Conservation (phyloP, 2,888 invertebrate genomes). For the Amaurobius ferox region DNA sequence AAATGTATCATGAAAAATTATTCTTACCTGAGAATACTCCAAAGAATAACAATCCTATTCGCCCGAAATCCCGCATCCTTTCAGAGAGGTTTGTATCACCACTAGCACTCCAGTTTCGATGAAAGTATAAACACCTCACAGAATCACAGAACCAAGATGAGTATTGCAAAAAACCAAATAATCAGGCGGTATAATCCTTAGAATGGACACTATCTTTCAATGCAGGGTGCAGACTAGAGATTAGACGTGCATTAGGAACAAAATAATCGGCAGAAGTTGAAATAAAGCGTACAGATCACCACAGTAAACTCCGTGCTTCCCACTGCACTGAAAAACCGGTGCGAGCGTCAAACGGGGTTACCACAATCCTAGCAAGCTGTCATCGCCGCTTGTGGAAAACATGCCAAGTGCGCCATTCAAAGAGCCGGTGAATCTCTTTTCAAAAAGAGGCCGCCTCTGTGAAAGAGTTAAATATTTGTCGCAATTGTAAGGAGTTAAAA, state of each 20-base stretch:
- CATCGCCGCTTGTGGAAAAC: slow-evolving; percentile 46
- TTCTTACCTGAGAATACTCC: slow-evolving; percentile 48
- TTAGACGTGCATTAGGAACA: slow-evolving; percentile 36
- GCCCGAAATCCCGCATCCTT: slow-evolving; percentile 62
- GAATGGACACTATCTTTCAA: slow-evolving; percentile 26
- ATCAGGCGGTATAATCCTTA: slow-evolving; percentile 42
- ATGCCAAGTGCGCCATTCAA: slow-evolving; percentile 30
- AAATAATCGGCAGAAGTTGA: slow-evolving; percentile 35
- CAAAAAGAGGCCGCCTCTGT: too few relatives aligned
- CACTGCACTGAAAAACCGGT: slow-evolving; percentile 68
- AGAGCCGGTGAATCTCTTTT: neutral
- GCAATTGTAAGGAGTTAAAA: too few relatives aligned
- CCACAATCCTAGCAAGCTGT: slow-evolving; percentile 23
- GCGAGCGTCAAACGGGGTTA: slow-evolving; percentile 61
- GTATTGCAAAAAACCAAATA: slow-evolving; percentile 5
- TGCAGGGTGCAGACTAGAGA: slow-evolving; percentile 35
- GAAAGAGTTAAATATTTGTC: too few relatives aligned
- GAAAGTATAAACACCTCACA: slow-evolving; percentile 29
- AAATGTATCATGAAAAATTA: neutral
- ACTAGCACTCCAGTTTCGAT: slow-evolving; percentile 45
- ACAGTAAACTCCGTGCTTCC: slow-evolving; percentile 4
- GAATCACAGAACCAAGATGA: neutral
- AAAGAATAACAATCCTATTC: slow-evolving; percentile 60
- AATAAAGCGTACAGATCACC: neutral
- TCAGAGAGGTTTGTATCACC: slow-evolving; percentile 30